These are phyloP conservation scores for Caenorhabditis sp. DNA, from an alignment of 2,888 invertebrate species.

Conservation along the genomic window DNA sequence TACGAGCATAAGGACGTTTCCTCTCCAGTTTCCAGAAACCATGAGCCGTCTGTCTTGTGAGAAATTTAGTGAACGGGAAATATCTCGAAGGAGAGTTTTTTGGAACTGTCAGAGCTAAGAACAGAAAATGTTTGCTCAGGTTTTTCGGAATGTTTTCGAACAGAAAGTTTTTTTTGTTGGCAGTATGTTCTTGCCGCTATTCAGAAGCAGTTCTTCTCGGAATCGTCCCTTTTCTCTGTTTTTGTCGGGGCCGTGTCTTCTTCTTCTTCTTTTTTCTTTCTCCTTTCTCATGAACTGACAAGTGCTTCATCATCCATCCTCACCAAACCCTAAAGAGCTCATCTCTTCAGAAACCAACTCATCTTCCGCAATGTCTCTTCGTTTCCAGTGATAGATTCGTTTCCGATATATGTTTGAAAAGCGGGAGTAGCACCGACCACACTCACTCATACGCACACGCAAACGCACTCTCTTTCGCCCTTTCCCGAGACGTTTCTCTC, in stretches of 20 bases:
- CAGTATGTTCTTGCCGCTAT: conserved; percentile 9
- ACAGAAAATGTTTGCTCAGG: conserved; percentile 1
- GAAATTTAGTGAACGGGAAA: too few relatives aligned
- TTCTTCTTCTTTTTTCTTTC: too few relatives aligned
- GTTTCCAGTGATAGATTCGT: conserved; percentile 31
- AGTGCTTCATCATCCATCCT: conserved; percentile 39
- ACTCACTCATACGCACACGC: conserved; percentile 40
- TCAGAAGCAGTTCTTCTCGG: conserved; percentile 37
- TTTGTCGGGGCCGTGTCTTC: conserved; percentile 29
- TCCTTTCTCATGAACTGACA: conserved; percentile 47
- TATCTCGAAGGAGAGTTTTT: neutral
- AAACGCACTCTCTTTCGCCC: conserved; percentile 43
- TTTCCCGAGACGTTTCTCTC: conserved; percentile 52
- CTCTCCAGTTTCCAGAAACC: neutral
- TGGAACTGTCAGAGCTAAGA: neutral
- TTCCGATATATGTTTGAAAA: conserved; percentile 46
- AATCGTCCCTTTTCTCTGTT: conserved; percentile 31
- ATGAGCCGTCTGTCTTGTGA: neutral
- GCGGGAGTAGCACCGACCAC: conserved; percentile 11
- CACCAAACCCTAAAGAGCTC: conserved; percentile 19
- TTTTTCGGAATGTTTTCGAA: conserved; percentile 29
- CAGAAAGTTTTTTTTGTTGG: conserved; percentile 1
- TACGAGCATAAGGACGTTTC: neutral
- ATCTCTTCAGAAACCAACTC: neutral
- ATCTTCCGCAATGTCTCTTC: neutral